Base-by-base conservation (phyloP, 2,888 invertebrate genomes). In the Eueremaeus valkanovi region DNA sequence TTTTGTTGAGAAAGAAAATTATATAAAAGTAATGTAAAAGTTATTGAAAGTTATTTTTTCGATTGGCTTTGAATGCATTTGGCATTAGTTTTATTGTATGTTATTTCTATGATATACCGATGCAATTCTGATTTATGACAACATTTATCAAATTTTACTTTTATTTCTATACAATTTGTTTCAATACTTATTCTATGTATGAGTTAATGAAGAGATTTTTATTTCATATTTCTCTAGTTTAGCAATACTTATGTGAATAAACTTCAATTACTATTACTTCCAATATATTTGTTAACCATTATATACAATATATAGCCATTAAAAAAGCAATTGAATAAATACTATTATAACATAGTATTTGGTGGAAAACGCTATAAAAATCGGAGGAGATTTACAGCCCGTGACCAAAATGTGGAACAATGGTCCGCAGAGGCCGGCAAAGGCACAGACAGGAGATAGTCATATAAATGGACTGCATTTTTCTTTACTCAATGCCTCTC, bases 271-370 rank as follows among this genome's bases (percentile, higher is more conserved):
- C 18, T 66, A 36, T 66, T 66, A 66, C 36, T 66, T 66, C 2
- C 31, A 9, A 66, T 66, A 3, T 36, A 36, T 66, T 66, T 36
- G 66, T 40, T 66, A 66, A 66, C n/a, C 40, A 40, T 40, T 49
- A n/a, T 31, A 29, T 2, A 31, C 6, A 66, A 36, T 21, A 36
- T 36, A 36, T 36, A 21, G 66, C 40, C 66, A 66, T 66, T 66
- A 66, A 40, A 66, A 66, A 66, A 66, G 66, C 66, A n/a, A 66
- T 66, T 66, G 36, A 66, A 66, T 66, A 31, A 66, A 66, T 66
- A 66, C 36, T 36, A 66, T 66, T 36, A 66, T 66, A 31, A 66
- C 40, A n/a, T 36, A 13, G 2, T 66, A 66, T 66, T 66, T 33
- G 66, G 21, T 33, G 21, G 40, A 33, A 66, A 66, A 9, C 18